Evolutionary conservation across 2,113 vertebrate species (phyloP).

Genomic region (Aegithalos caudatus): DNA sequence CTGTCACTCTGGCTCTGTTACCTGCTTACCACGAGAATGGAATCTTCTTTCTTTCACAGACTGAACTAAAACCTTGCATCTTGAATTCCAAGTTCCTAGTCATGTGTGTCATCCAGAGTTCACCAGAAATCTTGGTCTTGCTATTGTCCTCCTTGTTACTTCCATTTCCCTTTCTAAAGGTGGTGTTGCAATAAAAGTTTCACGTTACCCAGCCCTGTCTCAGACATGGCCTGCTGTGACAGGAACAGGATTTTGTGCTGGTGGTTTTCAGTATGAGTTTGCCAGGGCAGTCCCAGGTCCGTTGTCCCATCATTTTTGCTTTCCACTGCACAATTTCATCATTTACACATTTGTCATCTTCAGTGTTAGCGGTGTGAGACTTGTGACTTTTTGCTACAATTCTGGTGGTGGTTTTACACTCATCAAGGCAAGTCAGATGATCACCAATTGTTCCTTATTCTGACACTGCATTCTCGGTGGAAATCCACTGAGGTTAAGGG

Average conservation of each 20-base stretch:
- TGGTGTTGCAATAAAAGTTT: neutral
- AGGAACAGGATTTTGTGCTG: neutral
- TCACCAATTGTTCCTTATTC: neutral
- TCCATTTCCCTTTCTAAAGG: neutral
- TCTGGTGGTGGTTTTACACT: accelerated
- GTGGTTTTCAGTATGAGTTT: neutral
- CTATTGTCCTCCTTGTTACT: neutral
- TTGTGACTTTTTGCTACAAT: neutral
- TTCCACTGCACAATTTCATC: neutral
- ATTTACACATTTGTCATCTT: neutral
- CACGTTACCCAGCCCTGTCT: neutral
- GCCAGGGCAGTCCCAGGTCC: neutral
- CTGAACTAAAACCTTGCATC: neutral
- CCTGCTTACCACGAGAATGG: neutral
- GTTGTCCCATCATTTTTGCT: neutral
- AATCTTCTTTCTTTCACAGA: neutral
- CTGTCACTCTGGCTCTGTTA: neutral
- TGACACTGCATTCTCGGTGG: neutral
- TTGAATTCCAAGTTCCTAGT: neutral
- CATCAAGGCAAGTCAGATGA: accelerated
- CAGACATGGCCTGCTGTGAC: neutral
- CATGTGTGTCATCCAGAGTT: neutral
- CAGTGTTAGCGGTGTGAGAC: neutral
- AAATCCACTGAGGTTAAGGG: neutral
- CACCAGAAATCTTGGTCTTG: neutral